A percentile compares a stretch with the other conserved stretches of the same genome.
These are phyloP conservation scores for Mesitornis unicolor DNA, from an alignment of 2,113 vertebrate genomes.

Conservation along the genomic window DNA sequence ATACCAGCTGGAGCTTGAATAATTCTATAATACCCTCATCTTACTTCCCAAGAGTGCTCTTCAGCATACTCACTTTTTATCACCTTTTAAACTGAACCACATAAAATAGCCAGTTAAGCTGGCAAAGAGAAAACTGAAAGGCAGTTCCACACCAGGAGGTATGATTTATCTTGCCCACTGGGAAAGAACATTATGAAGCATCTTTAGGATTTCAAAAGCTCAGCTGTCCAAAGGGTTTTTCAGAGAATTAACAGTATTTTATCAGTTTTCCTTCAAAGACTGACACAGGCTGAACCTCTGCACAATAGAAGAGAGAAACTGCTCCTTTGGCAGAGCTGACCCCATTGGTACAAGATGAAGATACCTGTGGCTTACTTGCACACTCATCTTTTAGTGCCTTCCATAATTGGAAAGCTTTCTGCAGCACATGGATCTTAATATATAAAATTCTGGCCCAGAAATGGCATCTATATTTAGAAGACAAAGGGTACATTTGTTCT, in stretches of 20 bases:
- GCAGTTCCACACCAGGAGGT: neutral
- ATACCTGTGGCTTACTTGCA: constrained; percentile 5
- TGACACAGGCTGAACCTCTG: neutral
- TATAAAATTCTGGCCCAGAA: constrained; percentile 37
- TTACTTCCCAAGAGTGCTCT: constrained; percentile 16
- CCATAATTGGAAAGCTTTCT: constrained; percentile 6
- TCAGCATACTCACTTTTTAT: constrained; percentile 42
- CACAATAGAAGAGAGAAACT: neutral
- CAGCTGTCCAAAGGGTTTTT: neutral
- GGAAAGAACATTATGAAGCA: constrained; percentile 7
- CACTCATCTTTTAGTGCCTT: neutral
- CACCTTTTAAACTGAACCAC: constrained; percentile 32
- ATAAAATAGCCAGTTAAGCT: constrained; percentile 14
- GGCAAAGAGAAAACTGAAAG: constrained; percentile 11
- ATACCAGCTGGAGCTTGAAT: constrained; percentile 13
- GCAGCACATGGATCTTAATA: neutral
- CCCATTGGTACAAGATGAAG: neutral
- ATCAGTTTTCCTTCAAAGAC: constrained; percentile 2
- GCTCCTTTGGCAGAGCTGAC: constrained; percentile 7
- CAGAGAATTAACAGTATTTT: constrained; percentile 33
- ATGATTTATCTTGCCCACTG: constrained; percentile 4
- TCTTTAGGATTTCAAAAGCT: constrained; percentile 19
- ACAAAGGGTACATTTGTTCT: neutral
- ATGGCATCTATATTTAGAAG: constrained; percentile 50
- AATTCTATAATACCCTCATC: constrained; percentile 13